These are phyloP conservation scores for Bunonema sp. DNA, from an alignment of 2,888 invertebrate genomes.

Conservation along the genomic window DNA sequence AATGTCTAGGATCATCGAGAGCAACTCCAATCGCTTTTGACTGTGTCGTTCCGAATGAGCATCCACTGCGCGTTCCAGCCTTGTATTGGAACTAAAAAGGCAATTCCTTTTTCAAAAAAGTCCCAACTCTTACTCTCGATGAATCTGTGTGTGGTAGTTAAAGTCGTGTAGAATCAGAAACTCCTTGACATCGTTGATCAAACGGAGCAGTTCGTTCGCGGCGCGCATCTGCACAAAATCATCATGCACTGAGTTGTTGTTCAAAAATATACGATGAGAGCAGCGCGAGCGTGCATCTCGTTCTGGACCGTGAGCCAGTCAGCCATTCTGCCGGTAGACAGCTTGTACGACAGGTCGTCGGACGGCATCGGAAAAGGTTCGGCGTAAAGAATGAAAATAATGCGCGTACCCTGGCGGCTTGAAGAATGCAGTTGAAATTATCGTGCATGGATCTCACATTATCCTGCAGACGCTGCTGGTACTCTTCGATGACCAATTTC, in stretches of 20 bases:
- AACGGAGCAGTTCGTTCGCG: slow-evolving; percentile 85
- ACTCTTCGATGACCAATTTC: no score
- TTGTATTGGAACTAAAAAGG: background rate
- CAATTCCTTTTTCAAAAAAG: background rate
- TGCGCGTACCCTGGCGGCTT: no score
- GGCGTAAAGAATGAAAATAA: no score
- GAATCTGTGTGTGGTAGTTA: slow-evolving; percentile 88
- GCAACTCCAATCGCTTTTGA: slow-evolving; percentile 13
- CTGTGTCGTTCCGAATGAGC: background rate
- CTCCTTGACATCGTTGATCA: slow-evolving; percentile 91
- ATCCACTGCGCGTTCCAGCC: background rate
- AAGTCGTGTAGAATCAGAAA: slow-evolving; percentile 93
- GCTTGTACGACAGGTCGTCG: slow-evolving; percentile 26
- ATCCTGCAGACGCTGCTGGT: no score
- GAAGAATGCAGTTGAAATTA: no score
- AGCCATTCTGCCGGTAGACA: slow-evolving; percentile 21
- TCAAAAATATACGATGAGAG: slow-evolving; percentile 17
- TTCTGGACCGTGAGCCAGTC: slow-evolving; percentile 24
- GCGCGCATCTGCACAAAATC: slow-evolving; percentile 61
- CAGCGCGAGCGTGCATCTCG: slow-evolving; percentile 29
- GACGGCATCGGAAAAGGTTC: no score
- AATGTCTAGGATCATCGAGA: slow-evolving; percentile 18
- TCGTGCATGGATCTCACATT: no score
- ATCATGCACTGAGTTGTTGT: slow-evolving; percentile 1
- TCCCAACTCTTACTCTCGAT: slow-evolving; percentile 35